phyloP scores from a whole-genome alignment of 2,113 vertebrate genomes.

The Chaetops frenatus region DNA sequence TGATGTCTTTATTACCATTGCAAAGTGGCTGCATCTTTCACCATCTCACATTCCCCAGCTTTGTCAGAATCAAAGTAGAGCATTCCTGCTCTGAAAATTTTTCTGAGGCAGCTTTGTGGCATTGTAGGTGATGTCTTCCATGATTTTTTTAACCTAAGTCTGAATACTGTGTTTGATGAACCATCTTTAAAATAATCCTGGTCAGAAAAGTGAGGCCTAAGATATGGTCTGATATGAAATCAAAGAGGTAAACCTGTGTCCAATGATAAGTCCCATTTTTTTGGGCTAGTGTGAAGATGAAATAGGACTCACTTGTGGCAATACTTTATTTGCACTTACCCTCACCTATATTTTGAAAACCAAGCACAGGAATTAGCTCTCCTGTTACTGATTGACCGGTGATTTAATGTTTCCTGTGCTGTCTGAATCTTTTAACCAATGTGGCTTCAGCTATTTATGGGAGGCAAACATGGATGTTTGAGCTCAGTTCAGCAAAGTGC shows the following conservation, averaged over 20 bases:
- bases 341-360: neutral
- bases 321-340: neutral
- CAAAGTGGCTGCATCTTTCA: neutral
- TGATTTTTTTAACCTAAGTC: neutral
- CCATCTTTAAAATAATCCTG: neutral
- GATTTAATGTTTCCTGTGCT: constrained; percentile 7
- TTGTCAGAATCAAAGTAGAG: neutral
- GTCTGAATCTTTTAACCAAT: neutral
- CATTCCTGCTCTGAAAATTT: neutral
- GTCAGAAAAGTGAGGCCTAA: neutral
- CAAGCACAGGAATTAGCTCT: neutral
- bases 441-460: neutral
- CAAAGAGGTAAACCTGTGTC: neutral
- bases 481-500: neutral
- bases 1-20: neutral
- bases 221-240: neutral
- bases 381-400: neutral
- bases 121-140: neutral
- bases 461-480: neutral
- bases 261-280: neutral
- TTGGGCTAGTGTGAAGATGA: neutral
- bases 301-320: neutral
- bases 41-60: neutral
- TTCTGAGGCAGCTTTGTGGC: neutral
- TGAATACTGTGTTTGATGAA: neutral